These are phyloP conservation scores for Tinea semifulvella DNA, from an alignment of 2,888 invertebrate genomes.

Conservation along the genomic window DNA sequence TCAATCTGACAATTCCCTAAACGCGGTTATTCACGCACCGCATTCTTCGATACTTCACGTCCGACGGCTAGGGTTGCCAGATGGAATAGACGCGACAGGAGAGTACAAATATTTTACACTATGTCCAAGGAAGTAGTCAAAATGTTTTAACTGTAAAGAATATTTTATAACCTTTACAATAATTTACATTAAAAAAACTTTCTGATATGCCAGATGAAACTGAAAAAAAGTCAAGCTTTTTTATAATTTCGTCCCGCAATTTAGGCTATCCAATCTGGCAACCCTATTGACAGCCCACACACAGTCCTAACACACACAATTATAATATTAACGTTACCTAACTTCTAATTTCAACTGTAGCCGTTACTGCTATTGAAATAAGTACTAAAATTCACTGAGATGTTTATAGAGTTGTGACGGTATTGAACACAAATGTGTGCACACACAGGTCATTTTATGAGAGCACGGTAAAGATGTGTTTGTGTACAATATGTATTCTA, in stretches of 20 bases:
- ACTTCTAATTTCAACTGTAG: slow-evolving; percentile 28
- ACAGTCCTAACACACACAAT: slow-evolving; percentile 23
- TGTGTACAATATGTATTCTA: slow-evolving; percentile 61
- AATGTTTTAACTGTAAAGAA: no score
- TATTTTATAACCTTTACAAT: no score
- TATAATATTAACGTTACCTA: slow-evolving; percentile 25
- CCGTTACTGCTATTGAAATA: slow-evolving; percentile 18
- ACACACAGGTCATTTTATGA: slow-evolving; percentile 49
- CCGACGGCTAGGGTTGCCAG: neutral
- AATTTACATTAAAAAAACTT: no score
- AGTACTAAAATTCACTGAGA: slow-evolving; percentile 24
- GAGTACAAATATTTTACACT: no score
- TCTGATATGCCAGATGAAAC: no score
- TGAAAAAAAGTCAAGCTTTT: no score
- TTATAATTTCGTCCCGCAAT: no score
- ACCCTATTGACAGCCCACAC: slow-evolving; percentile 47
- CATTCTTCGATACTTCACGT: slow-evolving; percentile 59
- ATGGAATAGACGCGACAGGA: no score
- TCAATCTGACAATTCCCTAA: slow-evolving; percentile 59
- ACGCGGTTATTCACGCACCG: slow-evolving; percentile 61
- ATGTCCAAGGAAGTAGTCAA: no score
- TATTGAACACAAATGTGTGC: slow-evolving; percentile 25
- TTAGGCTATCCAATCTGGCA: slow-evolving; percentile 33
- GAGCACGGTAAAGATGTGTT: slow-evolving; percentile 47
- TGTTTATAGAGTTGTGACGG: slow-evolving; percentile 22